These are phyloP conservation scores for Myocastor coypus DNA, from an alignment of 2,113 vertebrate species.

Conservation along the genomic window DNA sequence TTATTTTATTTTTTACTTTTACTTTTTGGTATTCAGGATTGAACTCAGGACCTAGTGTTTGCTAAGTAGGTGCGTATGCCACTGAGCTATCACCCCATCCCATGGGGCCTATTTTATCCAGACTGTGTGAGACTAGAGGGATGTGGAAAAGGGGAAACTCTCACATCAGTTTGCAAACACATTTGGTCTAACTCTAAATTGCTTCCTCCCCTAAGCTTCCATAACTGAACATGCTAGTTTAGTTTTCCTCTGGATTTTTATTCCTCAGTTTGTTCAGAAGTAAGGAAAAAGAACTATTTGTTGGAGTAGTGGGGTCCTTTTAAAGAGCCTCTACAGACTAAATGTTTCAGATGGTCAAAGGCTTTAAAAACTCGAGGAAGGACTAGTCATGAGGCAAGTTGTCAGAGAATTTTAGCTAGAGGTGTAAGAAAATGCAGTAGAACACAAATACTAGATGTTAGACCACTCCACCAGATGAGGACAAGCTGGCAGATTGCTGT, in stretches of 20 bases:
- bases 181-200: not conserved
- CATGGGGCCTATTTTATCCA: not conserved
- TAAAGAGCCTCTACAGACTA: not conserved
- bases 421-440: not conserved
- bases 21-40: too few species aligned
- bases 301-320: not conserved
- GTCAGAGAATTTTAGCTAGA: not conserved
- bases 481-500: not conserved
- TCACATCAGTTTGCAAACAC: not conserved
- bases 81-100: too few species aligned
- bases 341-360: not conserved
- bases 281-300: not conserved
- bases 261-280: not conserved
- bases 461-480: not conserved
- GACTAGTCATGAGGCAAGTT: not conserved
- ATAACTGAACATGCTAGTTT: not conserved
- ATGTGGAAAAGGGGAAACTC: not conserved
- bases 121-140: not conserved
- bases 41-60: too few species aligned
- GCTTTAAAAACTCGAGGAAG: slow-evolving; percentile 1
- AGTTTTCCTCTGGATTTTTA: not conserved
- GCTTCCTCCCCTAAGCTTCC: not conserved
- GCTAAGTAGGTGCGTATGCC: too few species aligned
- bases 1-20: too few species aligned
- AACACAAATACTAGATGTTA: not conserved